Evolutionary conservation across 2,113 vertebrate genomes (phyloP).

Genomic region (Anthoscopus minutus): DNA sequence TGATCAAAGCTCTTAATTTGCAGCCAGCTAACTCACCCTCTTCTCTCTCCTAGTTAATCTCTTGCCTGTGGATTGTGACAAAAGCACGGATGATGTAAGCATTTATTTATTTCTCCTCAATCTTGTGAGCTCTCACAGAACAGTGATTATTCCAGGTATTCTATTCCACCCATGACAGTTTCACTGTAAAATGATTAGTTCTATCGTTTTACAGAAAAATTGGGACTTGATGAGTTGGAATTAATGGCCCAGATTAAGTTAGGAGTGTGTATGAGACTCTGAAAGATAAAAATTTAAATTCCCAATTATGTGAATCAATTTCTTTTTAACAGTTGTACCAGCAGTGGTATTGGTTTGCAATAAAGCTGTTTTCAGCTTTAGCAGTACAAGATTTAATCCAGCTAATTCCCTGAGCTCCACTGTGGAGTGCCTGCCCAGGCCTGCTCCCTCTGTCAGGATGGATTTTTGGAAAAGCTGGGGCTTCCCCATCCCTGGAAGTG

Average conservation of each 20-base stretch:
- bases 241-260: conserved; percentile 5
- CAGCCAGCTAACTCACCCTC: conserved; percentile 23
- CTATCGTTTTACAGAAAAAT: not conserved
- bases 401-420: not conserved
- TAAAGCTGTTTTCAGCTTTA: conserved; percentile 3
- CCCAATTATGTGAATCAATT: not conserved
- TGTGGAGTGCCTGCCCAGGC: not conserved
- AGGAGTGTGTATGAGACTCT: not conserved
- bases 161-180: not conserved
- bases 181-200: not conserved
- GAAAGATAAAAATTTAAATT: conserved; percentile 28
- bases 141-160: not conserved
- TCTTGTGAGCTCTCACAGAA: not conserved
- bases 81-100: conserved; percentile 72
- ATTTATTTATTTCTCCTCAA: conserved; percentile 16
- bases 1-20: conserved; percentile 18
- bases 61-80: conserved; percentile 74
- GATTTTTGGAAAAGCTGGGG: not conserved
- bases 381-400: not conserved
- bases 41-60: conserved; percentile 72
- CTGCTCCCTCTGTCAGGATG: not conserved
- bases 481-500: not conserved
- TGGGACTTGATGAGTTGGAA: not conserved
- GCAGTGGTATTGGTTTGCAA: not conserved
- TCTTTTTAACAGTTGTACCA: not conserved